Base-by-base conservation (phyloP, 2,888 invertebrate genomes). In the Lypha dubia region DNA sequence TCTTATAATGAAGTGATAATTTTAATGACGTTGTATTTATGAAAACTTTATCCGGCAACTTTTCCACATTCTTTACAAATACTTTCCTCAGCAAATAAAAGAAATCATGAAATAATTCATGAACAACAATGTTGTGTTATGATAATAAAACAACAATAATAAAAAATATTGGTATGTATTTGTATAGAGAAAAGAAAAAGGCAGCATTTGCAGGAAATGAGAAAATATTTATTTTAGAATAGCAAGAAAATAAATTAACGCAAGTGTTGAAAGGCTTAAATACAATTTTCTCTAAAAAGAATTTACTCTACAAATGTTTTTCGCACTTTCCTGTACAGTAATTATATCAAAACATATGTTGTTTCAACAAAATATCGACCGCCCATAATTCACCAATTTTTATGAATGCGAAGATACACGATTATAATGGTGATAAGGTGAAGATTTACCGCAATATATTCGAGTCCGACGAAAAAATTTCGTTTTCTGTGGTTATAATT, bases 41-140 rank as follows among this genome's bases (percentile, higher is more conserved):
- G 63, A 75, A 81, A 76, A 60, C 38, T 46, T 63, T 46, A 82
- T 82, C 56, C 65, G 65, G n/a, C 49, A 46, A 28, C 13, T 73
- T 65, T 32, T 7, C 32, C 20, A 3, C 1, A 13, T 65, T 32
- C 28, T 60, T 60, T 35, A 35, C 11, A 7, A 35, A 20, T 49
- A 51, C 9, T 35, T 56, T 56, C 41, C 56, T 44, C 17, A 24
- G 41, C 17, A 56, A 56, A 56, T 56, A 8, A 13, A 70, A 17
- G 3, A 41, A 68, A 53, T n/a, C n/a, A n/a, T 67, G 1, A 38
- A 68, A 53, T 53, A 63, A 9, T 63, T 44, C 9, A 24, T 44
- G 8, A 24, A 22, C 38, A 53, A 24, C 68, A 53, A 68, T 38
- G 38, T 38, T 53, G 51, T 24, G 22, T 41, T 35, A 38, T 51